phyloP scores from a whole-genome alignment of 1,140 invertebrate genomes.

The Pollicipes pollicipes region DNA sequence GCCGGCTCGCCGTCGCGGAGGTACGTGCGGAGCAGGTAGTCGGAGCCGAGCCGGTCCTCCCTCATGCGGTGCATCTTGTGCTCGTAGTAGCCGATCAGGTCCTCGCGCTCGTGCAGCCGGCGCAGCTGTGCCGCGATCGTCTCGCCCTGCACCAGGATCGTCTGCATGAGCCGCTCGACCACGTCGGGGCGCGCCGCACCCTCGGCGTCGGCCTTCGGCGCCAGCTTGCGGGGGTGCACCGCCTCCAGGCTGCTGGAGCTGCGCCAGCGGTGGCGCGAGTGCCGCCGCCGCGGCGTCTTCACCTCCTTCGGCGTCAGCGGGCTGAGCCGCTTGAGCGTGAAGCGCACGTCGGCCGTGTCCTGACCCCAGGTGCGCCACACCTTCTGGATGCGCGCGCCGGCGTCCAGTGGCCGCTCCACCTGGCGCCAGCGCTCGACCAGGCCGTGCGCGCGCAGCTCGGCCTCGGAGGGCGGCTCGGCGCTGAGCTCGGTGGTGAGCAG shows the following conservation, averaged over 20 bases:
- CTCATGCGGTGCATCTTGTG: constrained; percentile 48
- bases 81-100: constrained; percentile 53
- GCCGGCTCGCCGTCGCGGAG: constrained; percentile 33
- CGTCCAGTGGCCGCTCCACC: constrained; percentile 48
- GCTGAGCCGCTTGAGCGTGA: constrained; percentile 28
- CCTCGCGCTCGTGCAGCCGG: constrained; percentile 48
- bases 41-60: constrained; percentile 52
- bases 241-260: constrained; percentile 3
- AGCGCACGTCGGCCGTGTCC: constrained; percentile 39
- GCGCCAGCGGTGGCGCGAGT: constrained; percentile 18
- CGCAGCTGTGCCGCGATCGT: constrained; percentile 50
- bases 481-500: constrained; percentile 32
- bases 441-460: constrained; percentile 22
- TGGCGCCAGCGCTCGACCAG: constrained; percentile 31
- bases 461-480: constrained; percentile 18
- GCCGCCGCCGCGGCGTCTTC: constrained; percentile 18
- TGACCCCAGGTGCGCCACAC: constrained; percentile 50
- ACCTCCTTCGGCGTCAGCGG: constrained; percentile 18
- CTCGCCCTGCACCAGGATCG: constrained; percentile 57
- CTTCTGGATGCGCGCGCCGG: constrained; percentile 46
- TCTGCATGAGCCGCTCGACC: constrained; percentile 49
- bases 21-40: constrained; percentile 67
- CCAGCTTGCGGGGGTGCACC: constrained; percentile 4
- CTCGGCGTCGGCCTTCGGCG: constrained; percentile 9
- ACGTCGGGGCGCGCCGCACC: constrained; percentile 15